phyloP scores from a whole-genome alignment of 53 echinoderm and acorn worm species.

The Arbacia lixula region DNA sequence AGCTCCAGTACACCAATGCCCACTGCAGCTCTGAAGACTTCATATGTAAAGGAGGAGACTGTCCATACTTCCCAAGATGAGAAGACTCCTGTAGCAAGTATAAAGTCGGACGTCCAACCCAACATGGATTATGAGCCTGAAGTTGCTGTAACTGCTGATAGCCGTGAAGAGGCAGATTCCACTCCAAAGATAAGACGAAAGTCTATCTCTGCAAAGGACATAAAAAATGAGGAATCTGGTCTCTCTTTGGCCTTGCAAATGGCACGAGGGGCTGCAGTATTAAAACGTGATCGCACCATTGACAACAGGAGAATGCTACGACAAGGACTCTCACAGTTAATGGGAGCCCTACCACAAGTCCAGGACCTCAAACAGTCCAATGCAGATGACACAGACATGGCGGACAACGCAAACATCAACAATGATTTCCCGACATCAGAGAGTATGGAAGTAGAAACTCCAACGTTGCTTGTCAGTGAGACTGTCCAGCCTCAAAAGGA shows the following conservation, averaged over 20 bases:
- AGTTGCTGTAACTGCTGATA: too few species aligned
- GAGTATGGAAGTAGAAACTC: slow-evolving; percentile 14
- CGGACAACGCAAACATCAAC: too few species aligned
- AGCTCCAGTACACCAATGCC: too few species aligned
- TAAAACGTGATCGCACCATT: slow-evolving; percentile 63
- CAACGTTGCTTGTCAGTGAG: neutral
- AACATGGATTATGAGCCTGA: neutral
- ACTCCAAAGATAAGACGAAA: slow-evolving; percentile 25
- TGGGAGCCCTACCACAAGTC: too few species aligned
- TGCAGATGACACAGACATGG: neutral
- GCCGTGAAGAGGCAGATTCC: too few species aligned
- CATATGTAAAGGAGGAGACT: too few species aligned
- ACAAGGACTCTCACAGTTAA: slow-evolving; percentile 70
- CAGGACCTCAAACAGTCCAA: neutral
- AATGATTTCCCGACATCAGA: too few species aligned
- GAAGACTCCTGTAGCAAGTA: too few species aligned
- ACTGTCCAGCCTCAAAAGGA: neutral
- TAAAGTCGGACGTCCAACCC: too few species aligned
- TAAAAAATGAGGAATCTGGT: slow-evolving; percentile 36
- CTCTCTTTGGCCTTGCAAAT: slow-evolving; percentile 73
- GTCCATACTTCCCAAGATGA: too few species aligned
- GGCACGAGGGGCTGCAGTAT: slow-evolving; percentile 77
- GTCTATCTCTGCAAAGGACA: slow-evolving; percentile 22
- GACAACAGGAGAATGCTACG: slow-evolving; percentile 70
- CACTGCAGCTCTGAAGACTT: too few species aligned